A percentile compares a stretch with the other conserved stretches of the same genome.
Evolutionary conservation across 2,888 invertebrate species (phyloP).

Genomic region (Amitus sp.): DNA sequence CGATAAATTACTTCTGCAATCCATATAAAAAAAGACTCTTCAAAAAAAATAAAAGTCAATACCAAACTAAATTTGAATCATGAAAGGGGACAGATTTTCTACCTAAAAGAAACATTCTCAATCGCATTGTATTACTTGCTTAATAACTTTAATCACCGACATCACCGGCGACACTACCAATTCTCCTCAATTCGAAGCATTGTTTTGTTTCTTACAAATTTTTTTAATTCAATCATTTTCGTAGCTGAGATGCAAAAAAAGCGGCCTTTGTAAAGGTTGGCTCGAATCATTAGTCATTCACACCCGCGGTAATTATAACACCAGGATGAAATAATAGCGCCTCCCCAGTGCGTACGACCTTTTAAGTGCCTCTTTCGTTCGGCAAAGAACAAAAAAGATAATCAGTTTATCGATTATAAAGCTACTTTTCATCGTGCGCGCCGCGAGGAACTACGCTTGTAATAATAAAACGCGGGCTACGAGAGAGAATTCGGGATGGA

Average conservation of each 20-base stretch:
- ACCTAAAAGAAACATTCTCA: too few species aligned
- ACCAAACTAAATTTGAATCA: too few species aligned
- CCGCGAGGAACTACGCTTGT: constrained; percentile 26
- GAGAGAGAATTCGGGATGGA: not conserved
- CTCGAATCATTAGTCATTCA: constrained; percentile 40
- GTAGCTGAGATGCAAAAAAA: constrained; percentile 24
- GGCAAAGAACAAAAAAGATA: constrained; percentile 24
- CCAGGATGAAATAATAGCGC: constrained; percentile 38
- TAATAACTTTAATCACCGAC: constrained; percentile 35
- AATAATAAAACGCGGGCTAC: constrained; percentile 5
- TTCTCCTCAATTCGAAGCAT: constrained; percentile 19
- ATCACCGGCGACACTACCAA: constrained; percentile 26
- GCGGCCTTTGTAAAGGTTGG: constrained; percentile 32
- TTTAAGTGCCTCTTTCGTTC: constrained; percentile 35
- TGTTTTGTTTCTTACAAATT: too few species aligned
- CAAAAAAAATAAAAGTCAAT: not conserved
- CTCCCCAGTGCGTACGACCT: constrained; percentile 37
- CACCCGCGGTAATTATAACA: constrained; percentile 42
- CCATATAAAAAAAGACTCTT: not conserved
- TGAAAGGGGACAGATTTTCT: too few species aligned
- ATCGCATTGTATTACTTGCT: constrained; percentile 6
- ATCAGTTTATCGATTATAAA: constrained; percentile 37
- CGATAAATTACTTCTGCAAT: not conserved
- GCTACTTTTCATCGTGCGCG: constrained; percentile 25
- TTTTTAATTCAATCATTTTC: constrained; percentile 33